Evolutionary conservation across 1,140 invertebrate species (phyloP).

Genomic region (Saccostrea echinata): DNA sequence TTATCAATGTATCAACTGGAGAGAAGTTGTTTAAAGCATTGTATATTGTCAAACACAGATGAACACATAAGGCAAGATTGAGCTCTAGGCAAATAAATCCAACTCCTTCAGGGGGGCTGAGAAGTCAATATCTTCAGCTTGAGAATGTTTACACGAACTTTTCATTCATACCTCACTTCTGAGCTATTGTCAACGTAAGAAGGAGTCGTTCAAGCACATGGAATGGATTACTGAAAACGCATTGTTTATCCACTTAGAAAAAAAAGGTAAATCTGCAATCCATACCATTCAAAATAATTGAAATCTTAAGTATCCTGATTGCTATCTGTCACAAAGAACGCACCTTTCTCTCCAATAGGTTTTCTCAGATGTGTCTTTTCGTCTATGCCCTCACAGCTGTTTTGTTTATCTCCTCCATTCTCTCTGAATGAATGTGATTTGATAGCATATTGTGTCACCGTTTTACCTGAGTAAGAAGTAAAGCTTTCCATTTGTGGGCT

Average conservation of each 20-base stretch:
- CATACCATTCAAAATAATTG: neutral
- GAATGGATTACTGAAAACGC: neutral
- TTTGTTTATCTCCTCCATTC: neutral
- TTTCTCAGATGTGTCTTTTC: neutral
- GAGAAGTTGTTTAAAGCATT: neutral
- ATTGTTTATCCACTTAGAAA: neutral
- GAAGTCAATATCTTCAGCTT: neutral
- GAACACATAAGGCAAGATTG: neutral
- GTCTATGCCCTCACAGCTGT: neutral
- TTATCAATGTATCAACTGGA: neutral
- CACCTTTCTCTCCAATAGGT: neutral
- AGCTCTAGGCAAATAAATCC: neutral
- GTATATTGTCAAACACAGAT: conserved; percentile 9
- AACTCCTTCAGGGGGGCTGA: neutral
- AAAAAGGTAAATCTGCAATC: neutral
- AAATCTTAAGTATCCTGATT: neutral
- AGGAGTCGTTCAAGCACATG: neutral
- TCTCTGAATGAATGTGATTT: neutral
- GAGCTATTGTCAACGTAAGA: neutral
- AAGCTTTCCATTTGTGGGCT: neutral
- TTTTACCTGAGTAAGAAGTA: neutral
- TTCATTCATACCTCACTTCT: neutral
- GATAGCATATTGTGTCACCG: neutral
- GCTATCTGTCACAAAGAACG: neutral
- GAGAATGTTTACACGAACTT: conserved; percentile 15